phyloP scores from a whole-genome alignment of 2,797 vertebrate genomes.

The Clarias platycephalus region DNA sequence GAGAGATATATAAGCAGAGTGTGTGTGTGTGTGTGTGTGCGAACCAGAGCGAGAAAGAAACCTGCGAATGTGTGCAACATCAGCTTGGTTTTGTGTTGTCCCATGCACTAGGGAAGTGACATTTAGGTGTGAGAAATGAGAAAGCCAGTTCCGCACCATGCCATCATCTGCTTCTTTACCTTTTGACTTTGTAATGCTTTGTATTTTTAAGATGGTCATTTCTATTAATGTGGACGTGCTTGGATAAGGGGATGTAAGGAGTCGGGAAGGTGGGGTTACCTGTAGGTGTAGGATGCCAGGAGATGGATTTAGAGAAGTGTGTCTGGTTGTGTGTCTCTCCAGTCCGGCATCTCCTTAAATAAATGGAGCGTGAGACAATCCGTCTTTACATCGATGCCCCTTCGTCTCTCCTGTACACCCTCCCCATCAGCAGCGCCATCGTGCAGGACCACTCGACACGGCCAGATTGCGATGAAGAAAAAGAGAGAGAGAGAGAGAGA shows the following conservation, averaged over 20 bases:
- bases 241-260: background rate
- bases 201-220: background rate
- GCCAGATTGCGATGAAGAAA: conserved; percentile 16
- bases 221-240: background rate
- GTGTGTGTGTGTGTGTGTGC: too few relatives aligned
- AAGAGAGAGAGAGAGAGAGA: conserved; percentile 14
- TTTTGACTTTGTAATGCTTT: background rate
- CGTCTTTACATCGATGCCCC: conserved; percentile 35
- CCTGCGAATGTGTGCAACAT: conserved; percentile 4
- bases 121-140: conserved; percentile 35
- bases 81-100: conserved; percentile 17
- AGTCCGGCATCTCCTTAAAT: conserved; percentile 11
- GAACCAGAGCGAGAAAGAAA: conserved; percentile 3
- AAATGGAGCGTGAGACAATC: conserved; percentile 37
- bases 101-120: conserved; percentile 43
- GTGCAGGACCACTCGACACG: conserved; percentile 10
- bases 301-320: background rate
- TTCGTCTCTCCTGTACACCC: conserved; percentile 4
- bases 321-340: conserved; percentile 13
- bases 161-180: background rate
- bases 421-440: conserved; percentile 37
- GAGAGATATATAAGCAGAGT: background rate
- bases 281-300: background rate
- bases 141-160: conserved; percentile 28
- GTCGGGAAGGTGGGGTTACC: background rate